Base-by-base conservation (phyloP, 2,888 invertebrate species). In the Drepana falcataria region DNA sequence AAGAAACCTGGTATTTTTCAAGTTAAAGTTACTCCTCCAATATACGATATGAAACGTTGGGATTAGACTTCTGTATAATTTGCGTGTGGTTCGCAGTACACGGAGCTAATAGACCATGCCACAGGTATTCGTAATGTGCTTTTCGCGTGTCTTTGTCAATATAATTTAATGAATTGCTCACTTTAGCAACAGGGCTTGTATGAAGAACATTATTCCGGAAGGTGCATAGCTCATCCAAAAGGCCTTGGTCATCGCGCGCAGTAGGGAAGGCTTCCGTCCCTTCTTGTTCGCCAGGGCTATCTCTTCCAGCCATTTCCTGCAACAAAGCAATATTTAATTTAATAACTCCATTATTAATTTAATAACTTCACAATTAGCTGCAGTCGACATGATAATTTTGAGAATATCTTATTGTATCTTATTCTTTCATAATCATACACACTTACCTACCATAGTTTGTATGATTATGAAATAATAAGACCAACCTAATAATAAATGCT, bases 171-270 rank as follows among this genome's bases (percentile, higher is more conserved):
- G 60, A 64, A 72, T 69, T 74, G 68, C 86, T 87, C 72, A 89
- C 91, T 89, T 91, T 61, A 90, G 88, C 54, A 93, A 59, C 35
- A 91, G 81, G 47, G 93, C 83, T 74, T 93, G 92, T 73, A 93
- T 88, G n/a, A 94, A 73, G 59, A 93, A 91, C 79, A 94, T 91
- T 59, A 94, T 66, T 53, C 94, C 91, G 73, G 94, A 95, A 63
- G 94, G 84, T 54, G 94, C 86, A 68, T 94, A 94, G 68, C 94
- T 93, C 68, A 93, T 92, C 92, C 94, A 93, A 81, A 95, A 95
- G 37, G 95, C 93, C 60, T 92, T 91, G 57, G 93, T 88, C 73
- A 95, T 90, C 7, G 94, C 94, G 59, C 92, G 93, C 37, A 94
- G 87, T 7, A 95, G 87, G 35, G 93, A 93, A 3, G 95, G 94